Conservation (phyloP, 2,797 vertebrate species). For the Sebastes glaucus region DNA sequence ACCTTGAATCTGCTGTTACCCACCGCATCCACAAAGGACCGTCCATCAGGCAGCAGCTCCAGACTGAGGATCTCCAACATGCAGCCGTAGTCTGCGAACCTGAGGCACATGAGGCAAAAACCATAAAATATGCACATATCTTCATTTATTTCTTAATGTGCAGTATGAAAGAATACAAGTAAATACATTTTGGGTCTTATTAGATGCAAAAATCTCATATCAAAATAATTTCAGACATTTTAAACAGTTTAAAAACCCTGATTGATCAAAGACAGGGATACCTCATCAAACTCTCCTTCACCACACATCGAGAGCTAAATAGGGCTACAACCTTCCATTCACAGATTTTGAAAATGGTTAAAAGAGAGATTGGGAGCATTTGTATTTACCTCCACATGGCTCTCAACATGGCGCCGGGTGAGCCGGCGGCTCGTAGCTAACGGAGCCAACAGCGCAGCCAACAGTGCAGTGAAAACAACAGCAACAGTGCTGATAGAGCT, state of each 20-base stretch:
- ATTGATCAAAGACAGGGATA: neutral
- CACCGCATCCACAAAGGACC: conserved; percentile 88
- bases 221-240: neutral
- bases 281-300: neutral
- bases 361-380: too few relatives aligned
- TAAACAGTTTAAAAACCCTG: neutral
- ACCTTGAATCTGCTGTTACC: conserved; percentile 89
- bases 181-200: neutral
- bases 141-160: neutral
- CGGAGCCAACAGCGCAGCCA: too few relatives aligned
- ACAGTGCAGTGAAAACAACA: too few relatives aligned
- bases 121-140: rapidly evolving
- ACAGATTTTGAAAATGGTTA: too few relatives aligned
- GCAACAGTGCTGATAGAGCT: too few relatives aligned
- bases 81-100: conserved; percentile 92
- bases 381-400: too few relatives aligned
- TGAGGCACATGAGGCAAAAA: conserved; percentile 44
- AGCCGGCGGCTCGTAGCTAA: too few relatives aligned
- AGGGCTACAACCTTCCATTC: too few relatives aligned
- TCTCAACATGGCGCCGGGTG: too few relatives aligned
- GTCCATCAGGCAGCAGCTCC: conserved; percentile 86
- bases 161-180: neutral
- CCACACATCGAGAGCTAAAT: too few relatives aligned
- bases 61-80: conserved; percentile 88
- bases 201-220: neutral